phyloP scores from a whole-genome alignment of 2,888 invertebrate genomes.

The Cenopis cana region DNA sequence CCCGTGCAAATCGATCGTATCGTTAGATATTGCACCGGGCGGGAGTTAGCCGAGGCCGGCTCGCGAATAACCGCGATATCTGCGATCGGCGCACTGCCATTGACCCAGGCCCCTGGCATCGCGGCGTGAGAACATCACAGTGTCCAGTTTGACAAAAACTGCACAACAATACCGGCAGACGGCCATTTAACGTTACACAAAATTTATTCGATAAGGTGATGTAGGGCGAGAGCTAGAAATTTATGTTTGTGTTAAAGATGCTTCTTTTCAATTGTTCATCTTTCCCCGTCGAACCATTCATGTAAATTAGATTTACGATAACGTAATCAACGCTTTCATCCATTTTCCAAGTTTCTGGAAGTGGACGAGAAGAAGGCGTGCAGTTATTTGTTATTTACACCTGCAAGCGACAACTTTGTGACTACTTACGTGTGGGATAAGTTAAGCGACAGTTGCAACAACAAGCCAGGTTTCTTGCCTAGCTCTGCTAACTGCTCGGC shows the following conservation, averaged over 20 bases:
- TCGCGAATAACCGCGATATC: constrained; percentile 41
- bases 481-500: constrained; percentile 43
- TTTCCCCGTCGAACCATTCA: background rate
- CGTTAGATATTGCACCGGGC: constrained; percentile 41
- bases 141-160: constrained; percentile 40
- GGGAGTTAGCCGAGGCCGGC: constrained; percentile 28
- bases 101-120: constrained; percentile 44
- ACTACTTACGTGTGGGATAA: background rate
- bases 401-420: background rate
- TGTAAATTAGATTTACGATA: background rate
- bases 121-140: constrained; percentile 41
- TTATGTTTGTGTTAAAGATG: background rate
- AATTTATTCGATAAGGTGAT: background rate
- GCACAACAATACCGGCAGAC: constrained; percentile 24
- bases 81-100: constrained; percentile 44
- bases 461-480: constrained; percentile 21
- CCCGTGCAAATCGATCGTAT: constrained; percentile 41
- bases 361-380: background rate
- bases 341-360: background rate
- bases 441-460: constrained; percentile 5
- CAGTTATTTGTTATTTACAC: background rate
- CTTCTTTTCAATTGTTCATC: background rate
- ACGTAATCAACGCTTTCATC: background rate
- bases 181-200: background rate
- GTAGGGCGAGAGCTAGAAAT: background rate